Base-by-base conservation (phyloP, 2,888 invertebrate genomes). In the Thalpophila matura region DNA sequence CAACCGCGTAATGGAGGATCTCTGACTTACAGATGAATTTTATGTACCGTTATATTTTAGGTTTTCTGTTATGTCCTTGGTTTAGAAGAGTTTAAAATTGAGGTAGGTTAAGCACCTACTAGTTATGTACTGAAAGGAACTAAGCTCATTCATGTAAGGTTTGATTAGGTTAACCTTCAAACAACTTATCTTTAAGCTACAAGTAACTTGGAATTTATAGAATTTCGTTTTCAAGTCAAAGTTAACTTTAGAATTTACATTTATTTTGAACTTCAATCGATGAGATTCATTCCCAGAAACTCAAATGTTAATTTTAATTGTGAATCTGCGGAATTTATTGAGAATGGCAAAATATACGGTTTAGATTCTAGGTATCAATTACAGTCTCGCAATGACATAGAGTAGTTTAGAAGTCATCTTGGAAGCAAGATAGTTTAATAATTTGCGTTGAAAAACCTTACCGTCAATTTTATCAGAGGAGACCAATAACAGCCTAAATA, bases 1-100 rank as follows among this genome's bases (percentile, higher is more conserved):
- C 92, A 89, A 77, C 77, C 70, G 72, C 62, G 85, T 89, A 89
- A 90, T 89, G 82, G 86, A 68, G 65, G 40, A 77, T 68, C 65
- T 79, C 61, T 24, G 53, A 56, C 67, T 70, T 70, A 64, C 40
- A 58, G 58, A 61, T 71, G 62, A 59, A 50, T 77, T 74, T 74
- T 51, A 65, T 70, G 45, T 79, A 43, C 77, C 77, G 77, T 74
- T 79, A 76, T 37, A 33, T 63, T 47, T 43, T 38, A 51, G 26
- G 27, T 45, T 74, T 69, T 54, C 59, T 74, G 24, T 7, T 35
- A 16, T 40, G 33, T 0, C 33, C 20, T 29, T 5, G 3, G 26
- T 45, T 35, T 73, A 35, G 27, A 56, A 43, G 12, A 42, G 18
- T 6, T 42, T 51, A 33, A 16, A 38, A 7, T 46, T 57, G 42